Evolutionary conservation across 92 coral and sea anemone genomes (phyloP).

Genomic region (Siderastrea siderea): DNA sequence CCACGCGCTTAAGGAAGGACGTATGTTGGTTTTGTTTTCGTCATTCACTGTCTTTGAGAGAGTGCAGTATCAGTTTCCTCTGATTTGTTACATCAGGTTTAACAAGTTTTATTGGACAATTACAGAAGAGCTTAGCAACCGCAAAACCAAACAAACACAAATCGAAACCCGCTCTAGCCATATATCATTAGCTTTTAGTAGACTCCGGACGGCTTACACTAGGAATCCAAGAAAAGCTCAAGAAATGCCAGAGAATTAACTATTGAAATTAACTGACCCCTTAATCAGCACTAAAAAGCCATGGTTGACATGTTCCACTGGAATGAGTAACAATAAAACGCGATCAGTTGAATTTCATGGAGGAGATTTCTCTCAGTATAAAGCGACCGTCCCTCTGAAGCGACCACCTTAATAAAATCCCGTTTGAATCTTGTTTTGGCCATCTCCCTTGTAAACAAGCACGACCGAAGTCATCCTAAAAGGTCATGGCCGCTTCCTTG

Average conservation of each 20-base stretch:
- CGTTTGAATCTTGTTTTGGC: too few relatives aligned
- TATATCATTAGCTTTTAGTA: background rate
- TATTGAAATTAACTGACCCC: background rate
- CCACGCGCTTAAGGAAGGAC: too few relatives aligned
- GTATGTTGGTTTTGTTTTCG: too few relatives aligned
- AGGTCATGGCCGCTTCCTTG: too few relatives aligned
- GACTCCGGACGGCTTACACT: background rate
- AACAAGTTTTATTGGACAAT: background rate
- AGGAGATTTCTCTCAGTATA: too few relatives aligned
- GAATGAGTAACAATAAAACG: background rate
- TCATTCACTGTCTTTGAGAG: background rate
- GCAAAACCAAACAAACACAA: background rate
- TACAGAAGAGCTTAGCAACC: background rate
- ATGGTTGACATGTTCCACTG: background rate
- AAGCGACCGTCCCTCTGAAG: too few relatives aligned
- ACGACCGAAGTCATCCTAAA: too few relatives aligned
- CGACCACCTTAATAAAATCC: too few relatives aligned
- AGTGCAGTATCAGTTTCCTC: background rate
- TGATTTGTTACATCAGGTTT: background rate
- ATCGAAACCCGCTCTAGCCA: background rate
- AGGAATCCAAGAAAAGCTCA: background rate
- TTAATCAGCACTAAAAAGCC: constrained; percentile 10
- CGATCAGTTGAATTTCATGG: background rate
- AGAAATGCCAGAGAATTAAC: background rate
- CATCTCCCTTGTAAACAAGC: too few relatives aligned